Percentiles rank a stretch among this genome's conserved stretches.
Conservation (phyloP, 2,888 invertebrate species). For the Lycophotia porphyrea region DNA sequence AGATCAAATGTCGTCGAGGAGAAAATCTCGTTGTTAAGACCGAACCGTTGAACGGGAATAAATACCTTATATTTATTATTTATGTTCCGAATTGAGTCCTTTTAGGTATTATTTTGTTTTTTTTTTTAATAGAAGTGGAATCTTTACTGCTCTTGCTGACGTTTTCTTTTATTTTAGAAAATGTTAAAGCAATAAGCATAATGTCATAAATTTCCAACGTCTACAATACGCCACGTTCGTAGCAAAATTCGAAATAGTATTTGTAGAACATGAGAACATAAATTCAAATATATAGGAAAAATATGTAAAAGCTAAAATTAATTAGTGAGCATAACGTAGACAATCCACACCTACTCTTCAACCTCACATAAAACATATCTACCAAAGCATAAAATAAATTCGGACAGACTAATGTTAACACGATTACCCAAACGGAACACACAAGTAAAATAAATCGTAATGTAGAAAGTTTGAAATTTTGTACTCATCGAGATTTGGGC, state of each 20-base stretch:
- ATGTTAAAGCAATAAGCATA: constrained; percentile 11
- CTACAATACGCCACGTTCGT: neutral
- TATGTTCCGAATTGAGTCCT: constrained; percentile 60
- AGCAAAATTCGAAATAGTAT: neutral
- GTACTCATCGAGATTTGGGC: constrained; percentile 65
- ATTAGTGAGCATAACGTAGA: neutral
- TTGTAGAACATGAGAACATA: neutral
- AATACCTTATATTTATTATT: constrained; percentile 69
- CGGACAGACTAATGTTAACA: constrained; percentile 47
- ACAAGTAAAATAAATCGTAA: constrained; percentile 64
- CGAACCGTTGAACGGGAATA: constrained; percentile 62
- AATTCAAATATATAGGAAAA: neutral
- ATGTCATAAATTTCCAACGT: neutral
- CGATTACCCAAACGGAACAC: constrained; percentile 50
- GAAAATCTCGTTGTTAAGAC: constrained; percentile 64
- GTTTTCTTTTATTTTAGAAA: constrained; percentile 31
- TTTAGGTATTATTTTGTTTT: constrained; percentile 60
- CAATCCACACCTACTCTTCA: neutral
- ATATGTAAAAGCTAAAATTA: constrained; percentile 1
- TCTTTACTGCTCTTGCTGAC: constrained; percentile 41
- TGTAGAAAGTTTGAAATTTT: constrained; percentile 68
- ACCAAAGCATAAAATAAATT: constrained; percentile 33
- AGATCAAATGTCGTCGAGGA: constrained; percentile 77
- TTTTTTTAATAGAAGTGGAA: constrained; percentile 59
- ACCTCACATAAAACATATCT: constrained; percentile 13